Evolutionary conservation across 2,888 invertebrate species (phyloP).

Genomic region (Aphidius colemani): DNA sequence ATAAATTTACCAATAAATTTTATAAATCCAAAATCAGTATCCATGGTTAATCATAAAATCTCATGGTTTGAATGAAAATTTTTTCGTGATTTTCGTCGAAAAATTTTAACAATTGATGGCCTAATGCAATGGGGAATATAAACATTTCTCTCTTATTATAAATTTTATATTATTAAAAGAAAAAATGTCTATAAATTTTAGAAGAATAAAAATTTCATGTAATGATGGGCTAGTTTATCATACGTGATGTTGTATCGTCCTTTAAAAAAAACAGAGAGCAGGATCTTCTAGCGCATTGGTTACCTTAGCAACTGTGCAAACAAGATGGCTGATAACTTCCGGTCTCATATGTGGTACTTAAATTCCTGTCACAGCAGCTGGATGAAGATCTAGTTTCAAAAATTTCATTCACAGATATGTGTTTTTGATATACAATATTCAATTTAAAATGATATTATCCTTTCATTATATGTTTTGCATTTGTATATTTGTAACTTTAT

Average conservation of each 20-base stretch:
- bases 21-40: slow-evolving; percentile 56
- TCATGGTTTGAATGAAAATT: slow-evolving; percentile 25
- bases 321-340: slow-evolving; percentile 60
- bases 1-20: slow-evolving; percentile 49
- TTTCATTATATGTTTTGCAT: slow-evolving; percentile 16
- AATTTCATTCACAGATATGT: slow-evolving; percentile 3
- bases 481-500: slow-evolving; percentile 3
- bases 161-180: neutral
- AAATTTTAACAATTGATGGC: too few relatives aligned
- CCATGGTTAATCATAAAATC: slow-evolving; percentile 43
- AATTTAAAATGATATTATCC: slow-evolving; percentile 16
- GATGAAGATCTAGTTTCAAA: slow-evolving; percentile 57
- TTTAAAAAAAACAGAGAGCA: neutral
- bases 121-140: neutral
- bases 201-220: too few relatives aligned
- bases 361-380: slow-evolving; percentile 50
- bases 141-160: neutral
- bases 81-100: slow-evolving; percentile 30
- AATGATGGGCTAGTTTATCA: too few relatives aligned
- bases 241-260: neutral
- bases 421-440: slow-evolving; percentile 18
- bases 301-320: slow-evolving; percentile 59
- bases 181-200: neutral
- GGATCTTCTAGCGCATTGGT: slow-evolving; percentile 45
- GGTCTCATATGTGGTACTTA: slow-evolving; percentile 41